A percentile compares a stretch with the other conserved stretches of the same genome.
phyloP scores from a whole-genome alignment of 2,888 invertebrate species.

The Omphaloscelis lunosa region DNA sequence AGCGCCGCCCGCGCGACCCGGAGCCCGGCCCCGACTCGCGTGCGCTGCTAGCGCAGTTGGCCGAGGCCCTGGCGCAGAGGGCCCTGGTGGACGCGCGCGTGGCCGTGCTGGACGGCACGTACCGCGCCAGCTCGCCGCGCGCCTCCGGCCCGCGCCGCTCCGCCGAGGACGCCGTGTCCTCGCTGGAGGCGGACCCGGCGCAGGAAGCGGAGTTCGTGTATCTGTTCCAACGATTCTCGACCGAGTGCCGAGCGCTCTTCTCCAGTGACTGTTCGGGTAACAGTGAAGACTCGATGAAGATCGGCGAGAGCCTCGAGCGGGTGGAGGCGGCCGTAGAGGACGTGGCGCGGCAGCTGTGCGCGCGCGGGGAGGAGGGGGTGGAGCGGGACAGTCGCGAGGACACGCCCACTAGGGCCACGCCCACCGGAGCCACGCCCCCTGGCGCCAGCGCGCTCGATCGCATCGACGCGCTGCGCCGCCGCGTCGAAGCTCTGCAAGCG shows the following conservation, averaged over 20 bases:
- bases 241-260: conserved; percentile 91
- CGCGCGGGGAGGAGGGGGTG: conserved; percentile 70
- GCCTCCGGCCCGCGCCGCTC: conserved; percentile 70
- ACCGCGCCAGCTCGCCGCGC: conserved; percentile 78
- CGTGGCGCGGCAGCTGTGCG: conserved; percentile 81
- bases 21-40: conserved; percentile 83
- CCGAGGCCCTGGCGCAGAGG: conserved; percentile 76
- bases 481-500: conserved; percentile 88
- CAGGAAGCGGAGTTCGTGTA: conserved; percentile 93
- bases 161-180: conserved; percentile 83
- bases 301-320: conserved; percentile 89
- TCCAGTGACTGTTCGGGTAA: conserved; percentile 90
- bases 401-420: conserved; percentile 37
- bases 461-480: conserved; percentile 85
- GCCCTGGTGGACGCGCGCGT: conserved; percentile 94
- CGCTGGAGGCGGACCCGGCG: conserved; percentile 90
- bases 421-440: conserved; percentile 41
- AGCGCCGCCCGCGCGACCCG: conserved; percentile 70
- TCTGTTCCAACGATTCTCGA: conserved; percentile 92
- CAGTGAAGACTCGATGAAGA: conserved; percentile 90
- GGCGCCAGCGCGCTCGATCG: conserved; percentile 75
- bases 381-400: conserved; percentile 28
- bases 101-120: conserved; percentile 92
- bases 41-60: conserved; percentile 74
- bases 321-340: conserved; percentile 87